phyloP scores from a whole-genome alignment of 2,113 vertebrate genomes.

The Ameiurus melas region DNA sequence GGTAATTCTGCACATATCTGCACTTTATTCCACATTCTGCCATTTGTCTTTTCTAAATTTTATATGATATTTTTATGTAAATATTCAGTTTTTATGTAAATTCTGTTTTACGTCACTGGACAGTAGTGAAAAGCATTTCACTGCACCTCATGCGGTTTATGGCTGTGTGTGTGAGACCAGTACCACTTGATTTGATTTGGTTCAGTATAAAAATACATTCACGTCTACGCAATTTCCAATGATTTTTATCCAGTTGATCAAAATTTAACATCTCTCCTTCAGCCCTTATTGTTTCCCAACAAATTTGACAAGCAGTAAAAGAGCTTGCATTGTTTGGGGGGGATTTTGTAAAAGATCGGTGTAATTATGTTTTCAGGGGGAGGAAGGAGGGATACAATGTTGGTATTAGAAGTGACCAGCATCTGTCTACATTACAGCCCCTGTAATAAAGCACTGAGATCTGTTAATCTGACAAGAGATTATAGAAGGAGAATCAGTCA shows the following conservation, averaged over 20 bases:
- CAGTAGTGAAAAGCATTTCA: too few relatives aligned
- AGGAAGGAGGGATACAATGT: conserved; percentile 51
- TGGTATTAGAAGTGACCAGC: conserved; percentile 59
- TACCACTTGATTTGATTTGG: neutral
- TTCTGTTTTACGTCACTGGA: too few relatives aligned
- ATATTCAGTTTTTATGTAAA: too few relatives aligned
- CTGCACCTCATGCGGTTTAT: neutral
- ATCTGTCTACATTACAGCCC: conserved; percentile 74
- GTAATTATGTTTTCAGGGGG: conserved; percentile 35
- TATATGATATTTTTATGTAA: too few relatives aligned
- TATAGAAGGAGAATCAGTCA: conserved; percentile 68
- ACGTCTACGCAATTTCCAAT: neutral
- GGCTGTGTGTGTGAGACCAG: neutral
- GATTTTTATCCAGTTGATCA: neutral
- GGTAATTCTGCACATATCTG: neutral
- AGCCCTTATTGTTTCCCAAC: neutral
- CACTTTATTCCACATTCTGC: neutral
- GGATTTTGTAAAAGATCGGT: conserved; percentile 17
- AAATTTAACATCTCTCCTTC: neutral
- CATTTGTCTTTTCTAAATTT: neutral
- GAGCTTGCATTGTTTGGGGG: neutral
- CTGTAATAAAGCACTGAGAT: conserved; percentile 67
- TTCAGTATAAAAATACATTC: neutral
- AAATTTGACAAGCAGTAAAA: neutral
- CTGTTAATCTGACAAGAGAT: conserved; percentile 77